phyloP scores from a whole-genome alignment of 1,140 invertebrate genomes.

The Harpegnathos saltator region DNA sequence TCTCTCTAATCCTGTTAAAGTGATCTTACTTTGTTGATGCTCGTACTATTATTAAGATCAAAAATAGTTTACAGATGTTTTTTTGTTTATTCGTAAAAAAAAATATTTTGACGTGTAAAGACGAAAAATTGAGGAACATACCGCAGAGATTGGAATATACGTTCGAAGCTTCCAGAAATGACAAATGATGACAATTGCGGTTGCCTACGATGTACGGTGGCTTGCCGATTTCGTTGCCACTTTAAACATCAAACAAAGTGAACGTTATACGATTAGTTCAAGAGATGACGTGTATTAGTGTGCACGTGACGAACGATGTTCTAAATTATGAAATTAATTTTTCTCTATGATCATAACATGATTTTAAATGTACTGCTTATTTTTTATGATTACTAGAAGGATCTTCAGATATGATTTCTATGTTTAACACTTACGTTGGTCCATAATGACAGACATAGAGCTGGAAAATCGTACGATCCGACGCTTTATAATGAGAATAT shows the following conservation, averaged over 20 bases:
- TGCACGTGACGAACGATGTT: neutral
- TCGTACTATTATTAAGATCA: too few relatives aligned
- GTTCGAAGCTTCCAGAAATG: neutral
- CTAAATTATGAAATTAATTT: neutral
- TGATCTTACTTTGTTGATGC: too few relatives aligned
- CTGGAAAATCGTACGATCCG: neutral
- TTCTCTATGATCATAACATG: too few relatives aligned
- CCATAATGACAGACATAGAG: constrained; percentile 8
- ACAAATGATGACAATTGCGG: neutral
- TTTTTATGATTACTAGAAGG: too few relatives aligned
- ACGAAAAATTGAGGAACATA: neutral
- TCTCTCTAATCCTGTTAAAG: too few relatives aligned
- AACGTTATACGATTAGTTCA: neutral
- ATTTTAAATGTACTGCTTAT: too few relatives aligned
- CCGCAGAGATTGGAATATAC: constrained; percentile 3
- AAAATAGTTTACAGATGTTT: too few relatives aligned
- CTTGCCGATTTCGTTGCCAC: neutral
- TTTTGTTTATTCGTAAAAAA: too few relatives aligned
- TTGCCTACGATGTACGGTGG: neutral
- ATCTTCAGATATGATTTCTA: too few relatives aligned
- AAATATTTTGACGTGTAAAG: too few relatives aligned
- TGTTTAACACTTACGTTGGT: neutral
- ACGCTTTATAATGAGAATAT: neutral
- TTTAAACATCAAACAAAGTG: neutral
- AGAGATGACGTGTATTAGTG: neutral